These are phyloP conservation scores for Platanista minor DNA, from an alignment of 2,113 vertebrate genomes.

Conservation along the genomic window DNA sequence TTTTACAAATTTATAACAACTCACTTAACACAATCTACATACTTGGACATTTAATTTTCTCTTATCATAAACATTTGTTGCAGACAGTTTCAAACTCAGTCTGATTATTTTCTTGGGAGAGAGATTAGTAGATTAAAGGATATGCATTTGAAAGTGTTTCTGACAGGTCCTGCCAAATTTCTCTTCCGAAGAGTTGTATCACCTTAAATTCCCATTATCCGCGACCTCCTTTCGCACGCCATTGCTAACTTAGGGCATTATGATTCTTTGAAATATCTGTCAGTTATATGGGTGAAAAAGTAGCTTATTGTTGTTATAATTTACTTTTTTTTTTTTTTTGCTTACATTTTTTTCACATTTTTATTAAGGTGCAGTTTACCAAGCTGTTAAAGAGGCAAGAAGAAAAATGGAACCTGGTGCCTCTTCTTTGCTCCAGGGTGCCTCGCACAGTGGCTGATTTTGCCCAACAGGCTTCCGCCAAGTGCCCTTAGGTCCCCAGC, in stretches of 20 bases:
- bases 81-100: not conserved
- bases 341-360: not conserved
- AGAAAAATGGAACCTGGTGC: not conserved
- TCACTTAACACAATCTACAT: not conserved
- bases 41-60: not conserved
- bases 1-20: not conserved
- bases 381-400: not conserved
- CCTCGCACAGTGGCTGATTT: not conserved
- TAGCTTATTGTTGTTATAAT: not conserved
- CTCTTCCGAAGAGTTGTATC: not conserved
- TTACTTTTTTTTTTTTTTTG: slow-evolving; percentile 21
- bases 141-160: not conserved
- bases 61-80: not conserved
- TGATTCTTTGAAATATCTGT: not conserved
- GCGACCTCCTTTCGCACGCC: not conserved
- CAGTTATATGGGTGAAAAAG: not conserved
- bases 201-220: not conserved
- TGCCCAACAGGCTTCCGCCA: not conserved
- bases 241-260: not conserved
- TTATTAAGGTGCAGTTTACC: not conserved
- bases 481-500: not conserved
- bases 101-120: slow-evolving; percentile 1
- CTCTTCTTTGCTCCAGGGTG: not conserved
- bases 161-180: not conserved
- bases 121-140: not conserved